These are phyloP conservation scores for Dromas ardeola DNA, from an alignment of 2,113 vertebrate genomes.

Conservation along the genomic window DNA sequence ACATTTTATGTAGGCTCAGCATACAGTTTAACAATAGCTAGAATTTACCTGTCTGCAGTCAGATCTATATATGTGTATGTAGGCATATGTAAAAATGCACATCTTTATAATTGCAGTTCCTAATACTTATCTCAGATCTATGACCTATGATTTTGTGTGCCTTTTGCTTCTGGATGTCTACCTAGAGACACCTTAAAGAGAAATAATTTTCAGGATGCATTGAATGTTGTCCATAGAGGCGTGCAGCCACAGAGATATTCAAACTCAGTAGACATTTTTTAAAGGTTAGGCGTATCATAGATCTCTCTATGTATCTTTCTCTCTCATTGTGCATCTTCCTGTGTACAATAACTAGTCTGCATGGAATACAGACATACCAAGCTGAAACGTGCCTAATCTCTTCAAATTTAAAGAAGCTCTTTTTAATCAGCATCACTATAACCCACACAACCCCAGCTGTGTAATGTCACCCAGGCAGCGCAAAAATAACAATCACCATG, in stretches of 20 bases:
- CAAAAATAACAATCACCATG: not conserved
- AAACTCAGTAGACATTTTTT: not conserved
- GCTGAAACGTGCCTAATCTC: not conserved
- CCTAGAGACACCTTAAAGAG: not conserved
- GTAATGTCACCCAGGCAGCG: not conserved
- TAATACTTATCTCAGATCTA: not conserved
- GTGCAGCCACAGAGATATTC: not conserved
- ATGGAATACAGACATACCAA: not conserved
- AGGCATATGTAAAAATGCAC: not conserved
- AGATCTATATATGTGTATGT: not conserved
- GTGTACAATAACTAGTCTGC: not conserved
- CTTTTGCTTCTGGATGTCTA: not conserved
- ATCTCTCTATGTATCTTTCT: not conserved
- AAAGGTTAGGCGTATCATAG: slow-evolving; percentile 24
- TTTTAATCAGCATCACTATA: not conserved
- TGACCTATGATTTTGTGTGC: not conserved
- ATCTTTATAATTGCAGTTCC: not conserved
- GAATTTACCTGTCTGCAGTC: not conserved
- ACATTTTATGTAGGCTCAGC: not conserved
- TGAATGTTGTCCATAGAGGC: not conserved
- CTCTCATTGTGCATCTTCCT: not conserved
- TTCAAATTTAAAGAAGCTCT: not conserved
- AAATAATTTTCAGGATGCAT: not conserved
- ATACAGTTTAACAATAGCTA: not conserved
- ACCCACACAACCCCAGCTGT: not conserved